These are phyloP conservation scores for Aphelocoma californica DNA, from an alignment of 2,797 vertebrate genomes.

Conservation along the genomic window DNA sequence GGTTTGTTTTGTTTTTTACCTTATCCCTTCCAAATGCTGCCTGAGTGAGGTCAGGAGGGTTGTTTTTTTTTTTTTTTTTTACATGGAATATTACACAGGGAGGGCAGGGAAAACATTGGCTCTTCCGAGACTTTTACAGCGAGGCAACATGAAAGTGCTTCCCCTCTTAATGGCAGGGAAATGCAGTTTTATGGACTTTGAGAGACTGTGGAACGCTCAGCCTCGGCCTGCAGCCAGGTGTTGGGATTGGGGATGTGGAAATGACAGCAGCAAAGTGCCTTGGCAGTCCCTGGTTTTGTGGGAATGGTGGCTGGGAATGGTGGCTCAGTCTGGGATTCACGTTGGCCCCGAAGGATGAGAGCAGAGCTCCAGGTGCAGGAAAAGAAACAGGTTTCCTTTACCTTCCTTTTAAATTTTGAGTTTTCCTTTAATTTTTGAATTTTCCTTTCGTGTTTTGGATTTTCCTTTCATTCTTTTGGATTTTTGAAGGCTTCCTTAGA, in stretches of 20 bases:
- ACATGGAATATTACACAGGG: background rate
- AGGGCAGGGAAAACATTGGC: background rate
- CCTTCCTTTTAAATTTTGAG: background rate
- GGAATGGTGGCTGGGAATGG: background rate
- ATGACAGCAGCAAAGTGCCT: background rate
- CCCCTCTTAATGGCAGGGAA: constrained; percentile 22
- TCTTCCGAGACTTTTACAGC: background rate
- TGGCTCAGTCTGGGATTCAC: background rate
- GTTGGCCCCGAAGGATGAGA: background rate
- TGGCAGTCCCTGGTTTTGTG: background rate
- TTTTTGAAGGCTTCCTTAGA: background rate
- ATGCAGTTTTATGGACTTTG: constrained; percentile 15
- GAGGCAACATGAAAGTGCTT: background rate
- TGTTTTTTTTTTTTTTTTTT: background rate
- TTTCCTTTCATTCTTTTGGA: background rate
- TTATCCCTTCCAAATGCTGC: background rate
- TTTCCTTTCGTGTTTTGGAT: background rate
- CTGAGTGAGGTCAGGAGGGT: background rate
- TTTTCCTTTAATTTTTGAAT: background rate
- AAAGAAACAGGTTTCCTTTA: background rate
- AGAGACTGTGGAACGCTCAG: background rate
- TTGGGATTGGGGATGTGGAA: background rate
- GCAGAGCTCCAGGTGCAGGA: background rate
- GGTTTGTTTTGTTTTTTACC: background rate
- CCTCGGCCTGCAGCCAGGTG: background rate